Evolutionary conservation across 2,888 invertebrate species (phyloP), one percentile per base, ranked within the genome.

Genomic region (Microdon myrmicae): DNA sequence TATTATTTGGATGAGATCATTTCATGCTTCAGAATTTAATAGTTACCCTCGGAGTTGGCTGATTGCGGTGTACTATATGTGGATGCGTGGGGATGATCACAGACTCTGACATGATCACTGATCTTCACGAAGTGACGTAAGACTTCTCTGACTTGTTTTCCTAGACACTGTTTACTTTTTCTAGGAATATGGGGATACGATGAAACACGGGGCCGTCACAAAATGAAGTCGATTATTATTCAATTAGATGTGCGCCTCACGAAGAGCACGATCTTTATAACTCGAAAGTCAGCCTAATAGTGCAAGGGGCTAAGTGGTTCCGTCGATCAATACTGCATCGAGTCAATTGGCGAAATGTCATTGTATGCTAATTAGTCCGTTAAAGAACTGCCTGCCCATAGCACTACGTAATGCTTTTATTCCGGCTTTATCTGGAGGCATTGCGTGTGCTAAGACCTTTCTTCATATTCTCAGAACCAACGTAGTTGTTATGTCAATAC

Each of bases 321-420:
- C 58, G 56, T 64, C 64, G 56, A 64, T 64, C 64, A 64, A 58
- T 64, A 56, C 64, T 38, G 64, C 64, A 51, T 64, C 56, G 56
- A 64, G 64, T 56, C 64, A 64, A 64, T 64, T 64, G 64, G 64
- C 51, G 51, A 64, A 64, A 64, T 64, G 64, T 64, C 64, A 64
- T 64, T 64, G 64, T 64, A 64, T 64, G 64, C 58, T 64, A 64
- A 64, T 64, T 56, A 64, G 64, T 51, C 56, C 51, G 64, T 51
- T 64, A 64, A n/a, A n/a, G n/a, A n/a, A n/a, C n/a, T n/a, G n/a
- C n/a, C n/a, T n/a, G n/a, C n/a, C n/a, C n/a, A n/a, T n/a, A n/a
- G n/a, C n/a, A n/a, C n/a, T n/a, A n/a, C n/a, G n/a, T n/a, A n/a
- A n/a, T n/a, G n/a, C n/a, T n/a, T n/a, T n/a, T n/a, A n/a, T n/a